These are phyloP conservation scores for Phoebastria nigripes DNA, from an alignment of 2,797 vertebrate species.

Conservation along the genomic window DNA sequence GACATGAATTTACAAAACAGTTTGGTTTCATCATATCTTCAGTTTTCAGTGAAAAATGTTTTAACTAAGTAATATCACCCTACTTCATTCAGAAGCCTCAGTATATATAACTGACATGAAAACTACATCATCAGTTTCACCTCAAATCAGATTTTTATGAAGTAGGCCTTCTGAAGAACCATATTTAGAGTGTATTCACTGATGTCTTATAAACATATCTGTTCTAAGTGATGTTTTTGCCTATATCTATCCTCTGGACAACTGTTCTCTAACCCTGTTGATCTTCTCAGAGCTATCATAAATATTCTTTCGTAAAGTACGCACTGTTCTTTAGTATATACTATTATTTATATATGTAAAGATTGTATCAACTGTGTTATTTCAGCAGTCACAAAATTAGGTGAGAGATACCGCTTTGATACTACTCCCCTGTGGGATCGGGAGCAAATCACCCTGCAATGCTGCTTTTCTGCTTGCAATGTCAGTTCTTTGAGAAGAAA, in stretches of 20 bases:
- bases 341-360: neutral
- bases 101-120: neutral
- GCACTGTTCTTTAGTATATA: neutral
- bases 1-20: neutral
- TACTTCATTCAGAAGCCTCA: neutral
- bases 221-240: neutral
- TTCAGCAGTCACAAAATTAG: neutral
- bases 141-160: neutral
- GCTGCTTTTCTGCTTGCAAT: neutral
- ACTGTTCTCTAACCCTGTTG: neutral
- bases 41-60: neutral
- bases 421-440: neutral
- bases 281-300: neutral
- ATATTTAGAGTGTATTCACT: neutral
- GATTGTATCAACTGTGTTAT: neutral
- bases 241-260: neutral
- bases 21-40: neutral
- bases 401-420: neutral
- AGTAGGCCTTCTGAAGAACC: neutral
- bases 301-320: neutral
- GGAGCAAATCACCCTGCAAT: neutral
- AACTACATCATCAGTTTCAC: neutral
- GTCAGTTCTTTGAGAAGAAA: constrained; percentile 20
- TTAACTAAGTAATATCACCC: neutral
- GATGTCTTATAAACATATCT: neutral